Conservation (phyloP, 2,113 vertebrate genomes). For the Notothenia coriiceps region DNA sequence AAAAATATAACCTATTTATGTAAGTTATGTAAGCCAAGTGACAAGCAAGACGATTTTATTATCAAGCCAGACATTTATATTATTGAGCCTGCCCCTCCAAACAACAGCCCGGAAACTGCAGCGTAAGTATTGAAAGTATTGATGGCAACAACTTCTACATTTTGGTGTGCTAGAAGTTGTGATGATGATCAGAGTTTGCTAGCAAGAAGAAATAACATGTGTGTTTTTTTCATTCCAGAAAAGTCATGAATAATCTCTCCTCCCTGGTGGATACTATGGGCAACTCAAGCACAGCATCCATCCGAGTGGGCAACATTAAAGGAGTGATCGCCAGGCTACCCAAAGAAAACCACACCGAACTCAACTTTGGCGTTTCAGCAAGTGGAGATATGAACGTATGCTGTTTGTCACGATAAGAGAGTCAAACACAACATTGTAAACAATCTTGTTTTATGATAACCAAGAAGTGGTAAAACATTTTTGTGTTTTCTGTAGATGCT, state of each 20-base stretch:
- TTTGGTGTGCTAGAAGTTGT: not conserved
- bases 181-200: not conserved
- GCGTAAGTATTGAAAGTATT: slow-evolving; percentile 25
- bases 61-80: too few species aligned
- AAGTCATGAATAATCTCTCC: not conserved
- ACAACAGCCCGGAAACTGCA: not conserved
- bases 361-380: not conserved
- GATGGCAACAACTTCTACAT: not conserved
- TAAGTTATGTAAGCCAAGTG: not conserved
- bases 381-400: slow-evolving; percentile 3
- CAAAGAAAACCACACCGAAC: not conserved
- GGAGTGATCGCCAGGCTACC: slow-evolving; percentile 39
- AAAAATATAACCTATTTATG: rapidly evolving
- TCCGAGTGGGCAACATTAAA: slow-evolving; percentile 18
- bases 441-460: not conserved
- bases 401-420: not conserved
- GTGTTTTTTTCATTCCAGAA: slow-evolving; percentile 26
- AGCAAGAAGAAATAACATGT: not conserved
- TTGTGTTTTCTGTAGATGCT: slow-evolving; percentile 9
- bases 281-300: not conserved
- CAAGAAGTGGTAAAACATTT: not conserved
- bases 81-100: rapidly evolving
- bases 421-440: not conserved
- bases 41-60: too few species aligned
- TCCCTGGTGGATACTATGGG: rapidly evolving